A percentile compares a stretch with the other conserved stretches of the same genome.
Conservation (phyloP, 2,797 vertebrate genomes). For the Pangasius sanitwongsei region DNA sequence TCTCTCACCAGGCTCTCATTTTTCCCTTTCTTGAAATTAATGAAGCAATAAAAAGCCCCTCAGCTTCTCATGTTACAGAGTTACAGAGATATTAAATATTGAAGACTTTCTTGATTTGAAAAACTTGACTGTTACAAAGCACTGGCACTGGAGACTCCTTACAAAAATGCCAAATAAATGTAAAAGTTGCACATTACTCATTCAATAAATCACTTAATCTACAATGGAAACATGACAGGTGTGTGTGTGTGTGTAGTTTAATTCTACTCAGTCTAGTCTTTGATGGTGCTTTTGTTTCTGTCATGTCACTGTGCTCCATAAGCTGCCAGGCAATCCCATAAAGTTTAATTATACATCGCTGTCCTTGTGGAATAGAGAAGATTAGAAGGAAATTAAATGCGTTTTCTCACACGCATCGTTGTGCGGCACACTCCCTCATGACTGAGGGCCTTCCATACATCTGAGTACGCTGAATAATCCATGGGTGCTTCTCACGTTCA, state of each 20-base stretch:
- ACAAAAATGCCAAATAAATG: neutral
- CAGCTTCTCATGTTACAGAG: neutral
- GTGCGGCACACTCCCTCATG: neutral
- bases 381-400: conserved; percentile 80
- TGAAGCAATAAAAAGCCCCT: neutral
- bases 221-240: neutral
- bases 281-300: conserved; percentile 46
- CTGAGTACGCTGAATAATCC: conserved; percentile 26
- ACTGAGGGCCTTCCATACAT: conserved; percentile 29
- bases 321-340: conserved; percentile 75
- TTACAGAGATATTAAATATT: neutral
- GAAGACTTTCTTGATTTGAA: neutral
- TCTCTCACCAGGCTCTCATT: neutral
- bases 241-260: conserved; percentile 28
- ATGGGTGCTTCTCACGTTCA: conserved; percentile 35
- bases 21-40: neutral
- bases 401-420: neutral
- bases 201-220: neutral
- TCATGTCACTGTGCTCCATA: conserved; percentile 64
- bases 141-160: conserved; percentile 5
- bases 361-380: conserved; percentile 76
- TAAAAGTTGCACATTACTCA: neutral
- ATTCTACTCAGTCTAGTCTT: conserved; percentile 16
- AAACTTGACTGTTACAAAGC: neutral
- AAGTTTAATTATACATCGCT: conserved; percentile 81